Evolutionary conservation across 2,113 vertebrate species (phyloP).

Genomic region (Thunnus maccoyii): DNA sequence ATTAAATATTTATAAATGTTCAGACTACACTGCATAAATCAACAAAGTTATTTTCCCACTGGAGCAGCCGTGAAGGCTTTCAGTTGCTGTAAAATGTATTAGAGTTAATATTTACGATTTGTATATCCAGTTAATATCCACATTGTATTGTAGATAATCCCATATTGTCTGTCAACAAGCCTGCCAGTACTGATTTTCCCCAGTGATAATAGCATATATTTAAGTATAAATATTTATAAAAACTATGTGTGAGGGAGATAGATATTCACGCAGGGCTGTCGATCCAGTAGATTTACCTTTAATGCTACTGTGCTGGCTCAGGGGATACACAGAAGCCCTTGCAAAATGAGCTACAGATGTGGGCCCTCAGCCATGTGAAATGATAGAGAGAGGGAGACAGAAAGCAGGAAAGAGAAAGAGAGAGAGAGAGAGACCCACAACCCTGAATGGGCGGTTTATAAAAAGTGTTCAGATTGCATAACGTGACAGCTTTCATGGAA

Average conservation of each 20-base stretch:
- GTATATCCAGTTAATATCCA: slow-evolving; percentile 19
- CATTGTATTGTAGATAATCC: slow-evolving; percentile 26
- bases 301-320: slow-evolving; percentile 80
- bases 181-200: slow-evolving; percentile 34
- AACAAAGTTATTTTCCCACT: slow-evolving; percentile 14
- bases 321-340: slow-evolving; percentile 69
- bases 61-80: background rate
- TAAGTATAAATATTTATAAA: slow-evolving; percentile 51
- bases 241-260: slow-evolving; percentile 27
- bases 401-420: background rate
- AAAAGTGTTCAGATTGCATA: slow-evolving; percentile 61
- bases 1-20: background rate
- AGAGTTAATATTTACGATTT: slow-evolving; percentile 18
- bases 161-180: slow-evolving; percentile 39
- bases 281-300: slow-evolving; percentile 73
- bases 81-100: slow-evolving; percentile 1
- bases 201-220: slow-evolving; percentile 36
- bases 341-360: slow-evolving; percentile 83
- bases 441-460: slow-evolving; percentile 56
- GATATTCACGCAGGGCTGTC: slow-evolving; percentile 50
- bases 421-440: slow-evolving; percentile 18
- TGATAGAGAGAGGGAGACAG: slow-evolving; percentile 43
- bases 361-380: slow-evolving; percentile 58
- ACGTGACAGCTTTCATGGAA: slow-evolving; percentile 48
- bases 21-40: background rate